These are phyloP conservation scores for Apantesis nais DNA, from an alignment of 2,888 invertebrate species.

Conservation along the genomic window DNA sequence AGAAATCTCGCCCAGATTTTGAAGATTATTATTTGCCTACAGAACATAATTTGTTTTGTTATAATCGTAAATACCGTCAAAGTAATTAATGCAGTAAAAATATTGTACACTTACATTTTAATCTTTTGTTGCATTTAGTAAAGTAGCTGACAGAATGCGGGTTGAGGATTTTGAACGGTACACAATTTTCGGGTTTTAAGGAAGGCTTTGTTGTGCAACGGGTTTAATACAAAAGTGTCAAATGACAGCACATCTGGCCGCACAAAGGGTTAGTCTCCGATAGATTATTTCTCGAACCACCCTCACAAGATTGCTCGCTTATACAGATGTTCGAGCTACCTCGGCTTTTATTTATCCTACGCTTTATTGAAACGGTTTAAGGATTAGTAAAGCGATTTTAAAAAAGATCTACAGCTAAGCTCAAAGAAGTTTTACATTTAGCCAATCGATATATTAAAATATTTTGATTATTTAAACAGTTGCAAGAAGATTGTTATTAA, in stretches of 20 bases:
- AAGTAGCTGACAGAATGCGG: slow-evolving; percentile 79
- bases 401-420: slow-evolving; percentile 19
- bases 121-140: slow-evolving; percentile 56
- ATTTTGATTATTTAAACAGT: no score
- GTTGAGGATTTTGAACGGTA: slow-evolving; percentile 79
- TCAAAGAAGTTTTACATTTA: slow-evolving; percentile 16
- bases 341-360: slow-evolving; percentile 55
- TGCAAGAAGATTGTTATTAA: not conserved
- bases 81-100: not conserved
- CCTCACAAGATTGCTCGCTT: slow-evolving; percentile 83
- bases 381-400: slow-evolving; percentile 53
- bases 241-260: slow-evolving; percentile 85
- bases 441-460: not conserved
- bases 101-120: slow-evolving; percentile 35
- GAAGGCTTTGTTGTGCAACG: slow-evolving; percentile 85
- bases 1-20: not conserved
- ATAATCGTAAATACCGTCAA: not conserved
- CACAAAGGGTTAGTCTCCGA: slow-evolving; percentile 83
- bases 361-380: slow-evolving; percentile 54
- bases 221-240: slow-evolving; percentile 86
- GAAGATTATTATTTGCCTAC: not conserved
- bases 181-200: slow-evolving; percentile 84
- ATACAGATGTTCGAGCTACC: slow-evolving; percentile 78
- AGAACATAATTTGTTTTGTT: not conserved
- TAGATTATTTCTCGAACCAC: slow-evolving; percentile 84